phyloP scores from a whole-genome alignment of 2,888 invertebrate species.

The Ecliptopera silaceata region DNA sequence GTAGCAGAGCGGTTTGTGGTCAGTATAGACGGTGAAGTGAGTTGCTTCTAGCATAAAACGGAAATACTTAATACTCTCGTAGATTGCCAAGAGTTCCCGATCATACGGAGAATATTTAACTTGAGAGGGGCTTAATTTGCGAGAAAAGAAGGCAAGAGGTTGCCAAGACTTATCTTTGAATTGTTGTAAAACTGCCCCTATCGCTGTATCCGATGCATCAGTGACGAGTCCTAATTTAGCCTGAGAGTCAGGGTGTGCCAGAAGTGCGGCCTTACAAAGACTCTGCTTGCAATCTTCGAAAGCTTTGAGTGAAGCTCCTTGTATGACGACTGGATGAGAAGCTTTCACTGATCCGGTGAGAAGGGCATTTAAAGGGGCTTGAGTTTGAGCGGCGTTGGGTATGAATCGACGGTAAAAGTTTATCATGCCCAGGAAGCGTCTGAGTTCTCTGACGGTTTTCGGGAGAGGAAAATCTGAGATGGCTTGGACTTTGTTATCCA shows the following conservation, averaged over 20 bases:
- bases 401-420: not conserved
- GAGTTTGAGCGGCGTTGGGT: not conserved
- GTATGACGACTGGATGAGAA: not conserved
- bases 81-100: slow-evolving; percentile 44
- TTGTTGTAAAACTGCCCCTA: not conserved
- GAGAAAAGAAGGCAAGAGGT: slow-evolving; percentile 7
- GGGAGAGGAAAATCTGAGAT: not conserved
- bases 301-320: not conserved
- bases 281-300: not conserved
- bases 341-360: not conserved
- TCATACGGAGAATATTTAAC: slow-evolving; percentile 1
- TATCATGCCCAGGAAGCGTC: not conserved
- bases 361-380: not conserved
- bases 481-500: not conserved
- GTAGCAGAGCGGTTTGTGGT: slow-evolving; percentile 55
- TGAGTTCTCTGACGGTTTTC: not conserved
- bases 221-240: not conserved
- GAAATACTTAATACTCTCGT: slow-evolving; percentile 26
- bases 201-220: not conserved
- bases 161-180: not conserved
- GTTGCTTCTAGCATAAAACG: slow-evolving; percentile 25
- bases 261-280: not conserved
- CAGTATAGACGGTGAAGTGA: slow-evolving; percentile 10
- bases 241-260: not conserved
- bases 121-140: slow-evolving; percentile 6